A percentile compares a stretch with the other conserved stretches of the same genome.
These are phyloP conservation scores for Ciconia maguari DNA, from an alignment of 2,113 vertebrate genomes.

Conservation along the genomic window DNA sequence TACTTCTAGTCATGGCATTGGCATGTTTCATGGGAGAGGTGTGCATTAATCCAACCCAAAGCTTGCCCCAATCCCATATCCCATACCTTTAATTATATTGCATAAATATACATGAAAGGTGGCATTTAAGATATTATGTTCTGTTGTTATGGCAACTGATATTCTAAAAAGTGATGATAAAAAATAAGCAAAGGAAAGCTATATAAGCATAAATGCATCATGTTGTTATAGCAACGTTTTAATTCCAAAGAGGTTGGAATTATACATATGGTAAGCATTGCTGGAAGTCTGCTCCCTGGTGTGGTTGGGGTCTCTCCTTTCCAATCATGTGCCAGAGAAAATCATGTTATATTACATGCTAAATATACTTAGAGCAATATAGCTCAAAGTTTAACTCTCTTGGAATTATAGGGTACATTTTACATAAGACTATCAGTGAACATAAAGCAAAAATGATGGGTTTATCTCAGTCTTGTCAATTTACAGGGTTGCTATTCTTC, in stretches of 20 bases:
- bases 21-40: neutral
- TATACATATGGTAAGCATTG: neutral
- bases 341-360: neutral
- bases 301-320: neutral
- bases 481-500: neutral
- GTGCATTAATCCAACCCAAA: neutral
- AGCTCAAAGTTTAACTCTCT: neutral
- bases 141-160: conserved; percentile 54
- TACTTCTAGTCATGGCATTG: neutral
- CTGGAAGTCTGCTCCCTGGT: neutral
- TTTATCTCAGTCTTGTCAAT: neutral
- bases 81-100: neutral
- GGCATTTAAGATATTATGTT: neutral
- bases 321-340: neutral
- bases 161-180: neutral
- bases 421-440: neutral
- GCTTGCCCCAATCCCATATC: neutral
- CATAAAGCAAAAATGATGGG: neutral
- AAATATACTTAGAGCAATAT: too few relatives aligned
- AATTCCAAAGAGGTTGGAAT: neutral
- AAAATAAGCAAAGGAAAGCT: conserved; percentile 6
- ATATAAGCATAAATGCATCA: neutral
- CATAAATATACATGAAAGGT: neutral
- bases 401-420: neutral
- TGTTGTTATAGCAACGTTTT: conserved; percentile 30